Base-by-base conservation (phyloP, 1,140 invertebrate genomes). In the Artemia franciscana region DNA sequence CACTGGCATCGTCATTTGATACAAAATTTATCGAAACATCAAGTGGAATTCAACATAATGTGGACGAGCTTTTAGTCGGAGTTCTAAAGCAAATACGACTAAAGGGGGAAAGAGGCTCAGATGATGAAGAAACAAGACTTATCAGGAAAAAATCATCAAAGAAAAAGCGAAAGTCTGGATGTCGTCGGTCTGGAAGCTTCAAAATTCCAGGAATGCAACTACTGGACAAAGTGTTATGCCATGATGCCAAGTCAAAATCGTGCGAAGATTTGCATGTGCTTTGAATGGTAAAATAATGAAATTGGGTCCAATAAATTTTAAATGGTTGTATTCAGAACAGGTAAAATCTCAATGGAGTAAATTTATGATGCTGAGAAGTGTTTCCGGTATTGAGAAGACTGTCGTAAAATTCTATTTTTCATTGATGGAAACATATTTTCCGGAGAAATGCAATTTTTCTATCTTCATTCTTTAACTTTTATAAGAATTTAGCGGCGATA, bases 11-110 rank as follows among this genome's bases (percentile, higher is more conserved):
- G 63, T 79, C 78, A 18, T 82, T 82, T 66, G 79, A 80, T 25
- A 85, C 84, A 69, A 87, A 87, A 68, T 86, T 86, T 69, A 86
- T 88, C 66, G 86, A 89, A 70, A 86, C 84, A 0, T 88, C 85
- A 0, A 83, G 83, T 3, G 83, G 84, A 0, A 73, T 89, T 25
- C 84, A 85, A 63, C 84, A 86, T 66, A 84, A 88, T 67, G 82
- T 90, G 3, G 85, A 89, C 67, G 84, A 88, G 66, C 74, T 89
- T 0, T 72, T 89, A 7, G 84, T 86, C 2, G 85, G 85, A 0
- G 79, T 87, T 64, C 75, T 87, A 24, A 76, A 73, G n/a, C 78
- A 81, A 67, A 79, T 81, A 51, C 67, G 68, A 3, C 60, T 71
- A 15, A 70, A 68, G 28, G 58, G 26, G 26, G 64, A 66, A 60